Evolutionary conservation across 2,888 invertebrate species (phyloP), one percentile per base, ranked within the genome.

Genomic region (Bombylius major): DNA sequence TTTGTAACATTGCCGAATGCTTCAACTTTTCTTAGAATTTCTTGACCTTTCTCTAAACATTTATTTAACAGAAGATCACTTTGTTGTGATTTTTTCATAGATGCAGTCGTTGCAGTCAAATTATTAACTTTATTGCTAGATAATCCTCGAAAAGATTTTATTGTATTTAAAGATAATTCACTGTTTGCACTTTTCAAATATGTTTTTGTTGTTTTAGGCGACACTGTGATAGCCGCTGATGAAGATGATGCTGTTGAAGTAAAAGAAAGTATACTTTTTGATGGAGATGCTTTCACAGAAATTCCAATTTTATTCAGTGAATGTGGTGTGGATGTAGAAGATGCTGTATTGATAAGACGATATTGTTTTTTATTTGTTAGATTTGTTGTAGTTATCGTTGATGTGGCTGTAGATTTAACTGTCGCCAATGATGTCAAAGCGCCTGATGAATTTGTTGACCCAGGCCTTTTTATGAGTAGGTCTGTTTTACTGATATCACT

Each of bases 31-130:
- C 69, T 66, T 44, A 73, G 58, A 51, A 73, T 67, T 44, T 70
- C 68, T 31, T 73, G 72, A 33, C 73, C 73, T 56, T 73, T 73
- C 59, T 71, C 71, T 44, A 73, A 61, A 51, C 73, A 73, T 62
- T 72, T 73, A 53, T 72, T 69, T 44, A 73, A 61, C 32, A 73
- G 59, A 45, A 70, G 65, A 61, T 73, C 72, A 60, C 67, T 67
- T 45, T 54, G 50, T 31, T 55, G 54, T 31, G 31, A 36, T 31
- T 53, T 50, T 8, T 9, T 11, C 11, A 7, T 8, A 32, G 12
- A 14, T 42, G 39, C 1, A 3, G 13, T 39, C 12, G 14, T n/a
- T 46, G 6, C 11, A 3, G n/a, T 14, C 6, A 23, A 7, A 46
- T 3, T 58, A 55, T 5, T 47, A 23, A 36, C 56, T 55, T 53